Percentiles rank a stretch among this genome's conserved stretches.
Evolutionary conservation across 2,888 invertebrate genomes (phyloP).

Genomic region (Lordiphosa fenestrarum): DNA sequence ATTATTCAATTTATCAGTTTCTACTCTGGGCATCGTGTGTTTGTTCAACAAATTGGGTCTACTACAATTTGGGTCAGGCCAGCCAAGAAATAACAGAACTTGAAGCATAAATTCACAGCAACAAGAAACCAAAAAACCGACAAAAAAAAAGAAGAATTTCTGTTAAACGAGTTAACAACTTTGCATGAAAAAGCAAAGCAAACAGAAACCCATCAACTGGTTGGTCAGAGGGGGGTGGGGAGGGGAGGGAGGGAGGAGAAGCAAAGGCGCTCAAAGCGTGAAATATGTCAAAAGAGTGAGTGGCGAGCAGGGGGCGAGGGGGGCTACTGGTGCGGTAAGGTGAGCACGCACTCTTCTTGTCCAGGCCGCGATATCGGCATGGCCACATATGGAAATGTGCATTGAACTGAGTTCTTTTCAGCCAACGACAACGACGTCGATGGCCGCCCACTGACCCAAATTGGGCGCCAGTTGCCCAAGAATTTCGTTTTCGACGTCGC

Average conservation of each 20-base stretch:
- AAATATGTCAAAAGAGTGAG: constrained; percentile 16
- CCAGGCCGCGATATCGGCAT: constrained; percentile 1
- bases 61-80: constrained; percentile 62
- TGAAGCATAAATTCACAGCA: constrained; percentile 45
- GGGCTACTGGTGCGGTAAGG: constrained; percentile 20
- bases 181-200: constrained; percentile 64
- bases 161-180: constrained; percentile 69
- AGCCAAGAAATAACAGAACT: constrained; percentile 63
- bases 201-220: constrained; percentile 55
- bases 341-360: constrained; percentile 22
- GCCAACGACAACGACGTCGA: constrained; percentile 21
- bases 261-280: constrained; percentile 1
- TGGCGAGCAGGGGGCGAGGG: background rate
- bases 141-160: constrained; percentile 35
- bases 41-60: constrained; percentile 44
- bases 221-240: constrained; percentile 4
- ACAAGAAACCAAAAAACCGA: constrained; percentile 7
- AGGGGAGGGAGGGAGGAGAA: no score
- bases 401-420: constrained; percentile 40
- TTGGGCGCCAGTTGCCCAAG: constrained; percentile 50
- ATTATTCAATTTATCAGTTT: constrained; percentile 4
- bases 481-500: constrained; percentile 49
- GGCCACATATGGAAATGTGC: constrained; percentile 30
- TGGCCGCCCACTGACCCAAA: constrained; percentile 68
- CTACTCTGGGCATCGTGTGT: constrained; percentile 11